Evolutionary conservation across 2,797 vertebrate species (phyloP), one percentile per base, ranked within the genome.

Genomic region (Xiphophorus birchmanni): DNA sequence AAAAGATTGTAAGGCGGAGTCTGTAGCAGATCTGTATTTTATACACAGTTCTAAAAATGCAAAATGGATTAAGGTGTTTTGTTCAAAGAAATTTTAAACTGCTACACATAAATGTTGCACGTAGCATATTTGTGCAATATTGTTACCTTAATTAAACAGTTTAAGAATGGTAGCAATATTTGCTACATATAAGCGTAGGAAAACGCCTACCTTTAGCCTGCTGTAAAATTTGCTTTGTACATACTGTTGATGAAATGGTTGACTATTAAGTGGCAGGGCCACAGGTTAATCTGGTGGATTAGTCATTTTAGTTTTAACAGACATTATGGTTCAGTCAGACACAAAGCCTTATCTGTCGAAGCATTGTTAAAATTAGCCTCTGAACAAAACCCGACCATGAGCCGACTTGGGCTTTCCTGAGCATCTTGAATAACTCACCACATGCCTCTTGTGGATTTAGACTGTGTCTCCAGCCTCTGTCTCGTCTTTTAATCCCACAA

Each of bases 351-450:
- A n/a, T 71, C 67, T 71, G 67, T 26, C n/a, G 67, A 42, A 71
- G 23, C 67, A 71, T 26, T 71, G 37, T 71, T 69, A 44, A 71
- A 71, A 42, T 71, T 71, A 44, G 67, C 67, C 40, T 44, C 40
- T 44, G 13, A 71, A 71, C 67, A 44, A 71, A 71, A 44, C 40
- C 63, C 23, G 13, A n/a, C 11, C 42, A 44, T 71, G 23, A 71
- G 67, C 67, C 40, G n/a, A 71, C 40, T n/a, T 56, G 56, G 74
- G 37, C 13, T 75, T 75, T 75, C 26, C 37, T 29, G 7, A 84
- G 72, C 75, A 71, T 77, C 71, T 71, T 77, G 37, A 17, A 78
- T 67, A 73, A 78, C 58, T 76, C 50, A 35, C 78, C 32, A 67
- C 56, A 67, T 26, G 52, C 35, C 40, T 75, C 76, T 29, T 40